Evolutionary conservation across 2,113 vertebrate species (phyloP).

Genomic region (Perca schrenkii): DNA sequence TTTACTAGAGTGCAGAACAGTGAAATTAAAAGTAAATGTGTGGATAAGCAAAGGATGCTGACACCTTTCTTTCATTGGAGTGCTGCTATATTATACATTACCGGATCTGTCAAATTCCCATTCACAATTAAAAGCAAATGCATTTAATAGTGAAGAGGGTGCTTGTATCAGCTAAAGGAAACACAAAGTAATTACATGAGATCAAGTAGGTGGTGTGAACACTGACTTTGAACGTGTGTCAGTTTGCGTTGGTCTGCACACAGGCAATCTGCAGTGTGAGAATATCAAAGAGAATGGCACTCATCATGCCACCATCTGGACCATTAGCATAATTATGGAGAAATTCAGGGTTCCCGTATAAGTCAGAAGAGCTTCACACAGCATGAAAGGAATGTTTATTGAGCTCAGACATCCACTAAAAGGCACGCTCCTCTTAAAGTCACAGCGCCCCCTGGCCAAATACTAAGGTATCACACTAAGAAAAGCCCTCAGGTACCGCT

Average conservation of each 20-base stretch:
- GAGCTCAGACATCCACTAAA: constrained; percentile 57
- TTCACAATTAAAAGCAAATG: constrained; percentile 50
- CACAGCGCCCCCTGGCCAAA: constrained; percentile 64
- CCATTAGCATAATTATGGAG: constrained; percentile 84
- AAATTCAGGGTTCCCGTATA: constrained; percentile 73
- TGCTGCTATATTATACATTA: constrained; percentile 36
- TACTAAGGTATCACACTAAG: constrained; percentile 8
- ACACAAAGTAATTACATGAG: constrained; percentile 60
- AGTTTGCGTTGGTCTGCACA: constrained; percentile 71
- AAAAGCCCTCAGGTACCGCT: constrained; percentile 23
- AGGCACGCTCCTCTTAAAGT: constrained; percentile 34
- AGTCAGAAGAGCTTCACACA: constrained; percentile 75
- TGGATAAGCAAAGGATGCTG: constrained; percentile 23
- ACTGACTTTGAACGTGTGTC: constrained; percentile 70
- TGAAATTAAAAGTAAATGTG: constrained; percentile 19
- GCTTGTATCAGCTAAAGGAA: constrained; percentile 49
- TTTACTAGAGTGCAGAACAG: constrained; percentile 13
- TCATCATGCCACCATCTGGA: constrained; percentile 83
- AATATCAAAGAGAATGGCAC: constrained; percentile 79
- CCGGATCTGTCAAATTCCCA: constrained; percentile 41
- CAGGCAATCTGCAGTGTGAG: constrained; percentile 66
- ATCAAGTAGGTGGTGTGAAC: constrained; percentile 68
- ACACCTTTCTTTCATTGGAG: constrained; percentile 34
- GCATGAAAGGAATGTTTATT: constrained; percentile 80
- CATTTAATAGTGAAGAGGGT: constrained; percentile 52